phyloP scores from a whole-genome alignment of 2,113 vertebrate genomes.

The Mastomys natalensis region DNA sequence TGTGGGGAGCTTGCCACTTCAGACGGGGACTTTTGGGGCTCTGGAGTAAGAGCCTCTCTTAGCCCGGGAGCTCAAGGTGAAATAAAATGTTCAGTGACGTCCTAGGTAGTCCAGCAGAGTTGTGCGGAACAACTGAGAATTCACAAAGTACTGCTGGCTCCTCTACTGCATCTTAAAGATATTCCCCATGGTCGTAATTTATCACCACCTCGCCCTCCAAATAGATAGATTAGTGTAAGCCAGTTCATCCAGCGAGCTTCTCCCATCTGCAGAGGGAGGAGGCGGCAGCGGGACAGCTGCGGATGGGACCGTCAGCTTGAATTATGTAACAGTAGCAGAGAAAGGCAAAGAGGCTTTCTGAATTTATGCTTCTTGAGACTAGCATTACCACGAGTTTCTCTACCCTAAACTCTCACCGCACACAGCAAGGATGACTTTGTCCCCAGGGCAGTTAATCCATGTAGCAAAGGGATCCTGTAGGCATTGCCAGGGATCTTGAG shows the following conservation, averaged over 20 bases:
- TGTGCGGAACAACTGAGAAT: not conserved
- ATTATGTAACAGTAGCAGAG: not conserved
- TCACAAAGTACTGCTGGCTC: not conserved
- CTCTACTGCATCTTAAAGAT: not conserved
- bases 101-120: not conserved
- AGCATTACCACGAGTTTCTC: not conserved
- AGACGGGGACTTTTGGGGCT: not conserved
- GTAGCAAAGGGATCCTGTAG: not conserved
- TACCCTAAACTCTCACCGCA: not conserved
- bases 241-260: too few relatives aligned
- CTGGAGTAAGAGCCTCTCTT: not conserved
- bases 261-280: not conserved
- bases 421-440: not conserved
- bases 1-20: not conserved
- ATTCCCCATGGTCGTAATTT: not conserved
- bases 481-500: conserved; percentile 9
- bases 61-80: not conserved
- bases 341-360: not conserved
- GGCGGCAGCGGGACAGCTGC: not conserved
- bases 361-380: not conserved
- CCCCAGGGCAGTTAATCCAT: not conserved
- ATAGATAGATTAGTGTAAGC: not conserved
- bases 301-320: conserved; percentile 4
- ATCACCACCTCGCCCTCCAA: not conserved
- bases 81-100: not conserved